Evolutionary conservation across 2,113 vertebrate species (phyloP).

Genomic region (Nycticorax nycticorax): DNA sequence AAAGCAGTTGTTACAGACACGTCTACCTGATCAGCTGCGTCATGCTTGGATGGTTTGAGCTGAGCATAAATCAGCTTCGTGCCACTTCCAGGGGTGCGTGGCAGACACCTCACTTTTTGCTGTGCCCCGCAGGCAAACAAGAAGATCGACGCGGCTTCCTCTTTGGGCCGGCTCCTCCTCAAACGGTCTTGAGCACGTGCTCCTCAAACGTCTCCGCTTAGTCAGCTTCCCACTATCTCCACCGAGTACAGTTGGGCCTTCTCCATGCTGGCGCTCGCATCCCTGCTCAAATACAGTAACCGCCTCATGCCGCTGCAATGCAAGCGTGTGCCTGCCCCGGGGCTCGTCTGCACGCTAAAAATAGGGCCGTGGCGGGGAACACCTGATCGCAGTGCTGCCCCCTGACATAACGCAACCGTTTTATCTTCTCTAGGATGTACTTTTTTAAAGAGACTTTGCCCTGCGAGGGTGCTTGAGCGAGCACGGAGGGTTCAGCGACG

Average conservation of each 20-base stretch:
- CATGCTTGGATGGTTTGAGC: background rate
- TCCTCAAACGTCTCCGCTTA: background rate
- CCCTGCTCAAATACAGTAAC: background rate
- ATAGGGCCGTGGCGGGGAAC: background rate
- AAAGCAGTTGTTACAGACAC: background rate
- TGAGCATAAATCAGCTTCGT: background rate
- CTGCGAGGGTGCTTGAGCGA: accelerated
- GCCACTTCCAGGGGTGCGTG: background rate
- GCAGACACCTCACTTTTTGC: background rate
- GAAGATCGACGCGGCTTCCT: background rate
- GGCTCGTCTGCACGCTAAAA: background rate
- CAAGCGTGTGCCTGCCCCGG: background rate
- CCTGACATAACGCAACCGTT: accelerated
- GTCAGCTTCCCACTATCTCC: background rate
- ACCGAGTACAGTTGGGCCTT: background rate
- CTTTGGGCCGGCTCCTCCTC: background rate
- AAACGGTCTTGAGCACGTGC: background rate
- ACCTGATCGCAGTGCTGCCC: background rate
- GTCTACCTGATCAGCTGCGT: background rate
- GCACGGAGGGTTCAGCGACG: accelerated
- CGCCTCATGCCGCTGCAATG: background rate
- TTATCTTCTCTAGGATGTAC: background rate
- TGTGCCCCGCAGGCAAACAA: background rate
- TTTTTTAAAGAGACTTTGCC: background rate
- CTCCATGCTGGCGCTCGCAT: background rate